Conservation (phyloP, 2,888 invertebrate species). For the Digitonthophagus gazella region DNA sequence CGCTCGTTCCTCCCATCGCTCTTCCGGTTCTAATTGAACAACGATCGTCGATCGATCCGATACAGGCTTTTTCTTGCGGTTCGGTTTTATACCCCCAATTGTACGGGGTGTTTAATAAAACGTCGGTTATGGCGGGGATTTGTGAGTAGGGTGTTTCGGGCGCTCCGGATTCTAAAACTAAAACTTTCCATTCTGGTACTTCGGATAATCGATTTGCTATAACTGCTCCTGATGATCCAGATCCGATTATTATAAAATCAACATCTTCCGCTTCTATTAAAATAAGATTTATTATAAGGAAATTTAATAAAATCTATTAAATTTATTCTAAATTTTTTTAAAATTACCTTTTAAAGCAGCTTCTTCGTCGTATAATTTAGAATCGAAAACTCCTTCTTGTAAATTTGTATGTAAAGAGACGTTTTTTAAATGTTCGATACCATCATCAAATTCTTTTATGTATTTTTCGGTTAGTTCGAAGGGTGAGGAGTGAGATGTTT, state of each 20-base stretch:
- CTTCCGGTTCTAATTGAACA: conserved; percentile 57
- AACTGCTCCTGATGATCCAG: conserved; percentile 53
- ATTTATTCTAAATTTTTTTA: neutral
- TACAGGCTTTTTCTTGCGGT: conserved; percentile 55
- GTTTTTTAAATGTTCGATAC: conserved; percentile 39
- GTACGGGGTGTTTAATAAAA: conserved; percentile 53
- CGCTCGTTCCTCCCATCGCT: conserved; percentile 78
- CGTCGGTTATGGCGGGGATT: conserved; percentile 39
- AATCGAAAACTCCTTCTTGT: conserved; percentile 35
- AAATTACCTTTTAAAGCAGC: conserved; percentile 37
- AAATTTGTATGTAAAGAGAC: conserved; percentile 31
- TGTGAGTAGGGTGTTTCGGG: conserved; percentile 52
- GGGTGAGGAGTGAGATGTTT: conserved; percentile 37
- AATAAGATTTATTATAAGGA: conserved; percentile 16
- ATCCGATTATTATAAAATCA: conserved; percentile 53
- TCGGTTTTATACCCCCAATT: conserved; percentile 61
- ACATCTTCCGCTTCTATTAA: conserved; percentile 44
- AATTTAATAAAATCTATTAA: neutral
- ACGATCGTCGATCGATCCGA: conserved; percentile 41
- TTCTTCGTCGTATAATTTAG: conserved; percentile 35
- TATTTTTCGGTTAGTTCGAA: conserved; percentile 44
- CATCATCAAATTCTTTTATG: conserved; percentile 40
- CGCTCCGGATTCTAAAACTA: conserved; percentile 57
- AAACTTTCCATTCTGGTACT: conserved; percentile 49
- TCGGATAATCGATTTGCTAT: conserved; percentile 54